Evolutionary conservation across 2,888 invertebrate species (phyloP).

Genomic region (Camptogramma bilineatum): DNA sequence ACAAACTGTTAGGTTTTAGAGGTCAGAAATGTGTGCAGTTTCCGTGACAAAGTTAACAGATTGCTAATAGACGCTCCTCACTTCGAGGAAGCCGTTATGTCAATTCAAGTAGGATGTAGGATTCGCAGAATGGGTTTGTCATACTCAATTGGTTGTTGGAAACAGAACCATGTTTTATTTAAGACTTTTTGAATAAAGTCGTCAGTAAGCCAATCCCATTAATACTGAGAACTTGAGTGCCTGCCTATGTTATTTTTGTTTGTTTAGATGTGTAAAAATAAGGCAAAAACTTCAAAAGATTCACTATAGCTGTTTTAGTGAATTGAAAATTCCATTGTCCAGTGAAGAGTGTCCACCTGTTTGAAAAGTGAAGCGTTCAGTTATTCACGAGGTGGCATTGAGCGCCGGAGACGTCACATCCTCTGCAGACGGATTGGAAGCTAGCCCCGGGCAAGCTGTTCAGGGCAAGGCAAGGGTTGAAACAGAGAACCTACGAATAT

Average conservation of each 20-base stretch:
- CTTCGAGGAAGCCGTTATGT: constrained; percentile 24
- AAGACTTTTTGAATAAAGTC: background rate
- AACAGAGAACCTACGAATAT: background rate
- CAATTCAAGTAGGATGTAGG: constrained; percentile 13
- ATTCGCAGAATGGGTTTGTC: constrained; percentile 15
- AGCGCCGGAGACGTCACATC: background rate
- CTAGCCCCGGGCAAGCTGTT: constrained; percentile 3
- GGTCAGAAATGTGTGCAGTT: constrained; percentile 9
- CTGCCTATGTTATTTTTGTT: background rate
- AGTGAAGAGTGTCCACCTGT: constrained; percentile 13
- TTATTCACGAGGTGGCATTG: constrained; percentile 12
- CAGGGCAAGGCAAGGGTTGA: background rate
- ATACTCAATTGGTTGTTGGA: constrained; percentile 14
- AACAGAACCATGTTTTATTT: constrained; percentile 2
- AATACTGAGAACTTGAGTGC: background rate
- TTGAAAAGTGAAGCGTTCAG: constrained; percentile 24
- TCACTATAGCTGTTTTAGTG: background rate
- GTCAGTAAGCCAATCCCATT: background rate
- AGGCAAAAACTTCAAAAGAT: background rate
- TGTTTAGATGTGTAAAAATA: background rate
- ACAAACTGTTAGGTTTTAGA: constrained; percentile 5
- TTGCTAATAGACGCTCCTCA: constrained; percentile 17
- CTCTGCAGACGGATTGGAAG: constrained; percentile 4
- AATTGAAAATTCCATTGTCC: constrained; percentile 4
- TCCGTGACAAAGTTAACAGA: constrained; percentile 12